Percentiles rank a stretch among this genome's conserved stretches.
phyloP scores from a whole-genome alignment of 2,797 vertebrate genomes.

The Ptychadena robeensis region DNA sequence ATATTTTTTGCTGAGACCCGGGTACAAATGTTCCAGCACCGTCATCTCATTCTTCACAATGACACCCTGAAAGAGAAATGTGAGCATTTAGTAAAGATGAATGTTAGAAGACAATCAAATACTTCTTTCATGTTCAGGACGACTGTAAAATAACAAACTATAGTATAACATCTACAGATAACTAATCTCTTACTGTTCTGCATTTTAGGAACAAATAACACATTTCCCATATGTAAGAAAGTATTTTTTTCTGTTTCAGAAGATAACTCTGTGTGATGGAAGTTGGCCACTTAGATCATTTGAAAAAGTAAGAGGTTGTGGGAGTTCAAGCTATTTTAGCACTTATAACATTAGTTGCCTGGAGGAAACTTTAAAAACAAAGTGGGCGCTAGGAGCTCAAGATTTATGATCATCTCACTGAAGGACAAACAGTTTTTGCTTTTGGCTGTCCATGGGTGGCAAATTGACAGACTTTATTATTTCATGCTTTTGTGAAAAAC shows the following conservation, averaged over 20 bases:
- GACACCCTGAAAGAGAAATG: background rate
- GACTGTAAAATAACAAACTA: background rate
- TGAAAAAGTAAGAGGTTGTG: conserved; percentile 38
- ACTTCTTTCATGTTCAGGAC: background rate
- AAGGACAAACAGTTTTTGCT: conserved; percentile 62
- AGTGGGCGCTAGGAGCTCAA: conserved; percentile 40
- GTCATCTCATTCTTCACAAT: background rate
- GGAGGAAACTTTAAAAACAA: conserved; percentile 55
- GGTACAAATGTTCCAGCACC: background rate
- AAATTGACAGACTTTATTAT: conserved; percentile 62
- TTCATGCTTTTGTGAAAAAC: conserved; percentile 54
- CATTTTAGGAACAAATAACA: too few relatives aligned
- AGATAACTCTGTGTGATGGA: conserved; percentile 7
- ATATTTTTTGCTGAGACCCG: background rate
- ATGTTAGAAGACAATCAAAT: background rate
- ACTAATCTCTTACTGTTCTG: too few relatives aligned
- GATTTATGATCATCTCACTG: conserved; percentile 57
- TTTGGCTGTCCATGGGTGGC: conserved; percentile 62
- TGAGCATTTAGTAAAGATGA: background rate
- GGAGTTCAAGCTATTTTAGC: conserved; percentile 51
- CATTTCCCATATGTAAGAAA: conserved; percentile 4
- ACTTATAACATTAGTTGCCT: conserved; percentile 52
- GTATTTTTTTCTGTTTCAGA: conserved; percentile 12
- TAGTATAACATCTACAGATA: too few relatives aligned
- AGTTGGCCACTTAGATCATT: conserved; percentile 40